Evolutionary conservation across 2,888 invertebrate species (phyloP).

Genomic region (Trissonchulus latispiculum): DNA sequence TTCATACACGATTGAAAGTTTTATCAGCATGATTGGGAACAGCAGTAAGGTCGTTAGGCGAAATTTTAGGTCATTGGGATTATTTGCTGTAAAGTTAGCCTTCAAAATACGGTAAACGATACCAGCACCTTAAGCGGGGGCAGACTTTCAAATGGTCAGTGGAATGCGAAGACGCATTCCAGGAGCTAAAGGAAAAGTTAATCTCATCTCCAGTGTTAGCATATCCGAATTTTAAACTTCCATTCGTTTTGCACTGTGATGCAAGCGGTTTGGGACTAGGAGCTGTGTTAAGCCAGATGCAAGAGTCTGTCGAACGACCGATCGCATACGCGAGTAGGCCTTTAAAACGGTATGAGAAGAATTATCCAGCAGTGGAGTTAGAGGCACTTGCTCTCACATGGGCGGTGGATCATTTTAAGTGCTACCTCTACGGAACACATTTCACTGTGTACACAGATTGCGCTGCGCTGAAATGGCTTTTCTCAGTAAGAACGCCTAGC

Average conservation of each 20-base stretch:
- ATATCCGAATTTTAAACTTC: not conserved
- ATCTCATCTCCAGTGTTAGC: not conserved
- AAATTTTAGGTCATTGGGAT: too few species aligned
- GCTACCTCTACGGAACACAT: not conserved
- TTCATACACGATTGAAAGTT: too few species aligned
- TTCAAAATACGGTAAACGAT: too few species aligned
- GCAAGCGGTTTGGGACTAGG: not conserved
- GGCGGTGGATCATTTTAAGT: not conserved
- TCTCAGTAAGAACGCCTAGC: not conserved
- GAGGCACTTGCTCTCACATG: not conserved
- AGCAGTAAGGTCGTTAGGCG: too few species aligned
- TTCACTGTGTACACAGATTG: not conserved
- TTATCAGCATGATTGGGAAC: too few species aligned
- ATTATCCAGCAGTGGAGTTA: not conserved
- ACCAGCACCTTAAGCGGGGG: not conserved
- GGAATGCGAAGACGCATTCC: not conserved
- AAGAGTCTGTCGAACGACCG: not conserved
- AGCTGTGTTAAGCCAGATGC: not conserved
- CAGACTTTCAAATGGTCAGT: not conserved
- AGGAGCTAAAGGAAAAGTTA: not conserved
- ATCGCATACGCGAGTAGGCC: not conserved
- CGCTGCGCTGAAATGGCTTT: not conserved
- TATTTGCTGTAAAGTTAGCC: too few species aligned
- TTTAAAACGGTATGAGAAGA: not conserved
- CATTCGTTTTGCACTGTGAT: conserved; percentile 2